Base-by-base conservation (phyloP, 1,140 invertebrate genomes). In the Procambarus clarkii region DNA sequence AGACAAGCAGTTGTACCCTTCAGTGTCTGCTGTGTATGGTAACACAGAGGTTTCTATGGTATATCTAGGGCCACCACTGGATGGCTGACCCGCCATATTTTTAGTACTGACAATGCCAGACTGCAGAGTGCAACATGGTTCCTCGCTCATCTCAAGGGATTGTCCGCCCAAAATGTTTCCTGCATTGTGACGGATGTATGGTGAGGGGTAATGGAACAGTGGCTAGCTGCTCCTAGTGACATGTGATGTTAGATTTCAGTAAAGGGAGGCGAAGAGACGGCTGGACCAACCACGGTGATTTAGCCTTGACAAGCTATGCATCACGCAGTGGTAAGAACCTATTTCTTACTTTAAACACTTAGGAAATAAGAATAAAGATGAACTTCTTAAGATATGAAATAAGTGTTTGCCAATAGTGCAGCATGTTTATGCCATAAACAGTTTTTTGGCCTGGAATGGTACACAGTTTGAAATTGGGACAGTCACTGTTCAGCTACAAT, bases 41-140 rank as follows among this genome's bases (percentile, higher is more conserved):
- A 99, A 99, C 94, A 99, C 98, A 54, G 99, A 99, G 96, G 98
- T 99, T n/a, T 99, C 98, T 46, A 99, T 99, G 98, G 98, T 99
- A n/a, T 99, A 99, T 95, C 95, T 99, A 93, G 99, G 98, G 91
- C 96, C 97, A 79, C 98, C 98, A 34, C 94, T 98, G 93, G 98
- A 99, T 96, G 98, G 98, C 94, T 98, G 97, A 94, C 92, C 89
- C 89, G 45, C 76, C 46, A 45, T 50, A 80, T 69, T 46, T n/a
- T 54, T 91, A 86, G 89, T 71, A 84, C 80, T 78, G 71, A 90
- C 44, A 78, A n/a, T 90, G 54, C 71, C 71, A 45, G 46, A 74
- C 69, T 83, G 54, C 69, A 77, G 74, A 84, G 74, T 46, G 82
- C 82, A 77, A 60, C 74, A 54, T 64, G 74, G 44, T 80, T 79